Base-by-base conservation (phyloP, 53 echinoderm and acorn worm genomes). In the Astropecten irregularis region DNA sequence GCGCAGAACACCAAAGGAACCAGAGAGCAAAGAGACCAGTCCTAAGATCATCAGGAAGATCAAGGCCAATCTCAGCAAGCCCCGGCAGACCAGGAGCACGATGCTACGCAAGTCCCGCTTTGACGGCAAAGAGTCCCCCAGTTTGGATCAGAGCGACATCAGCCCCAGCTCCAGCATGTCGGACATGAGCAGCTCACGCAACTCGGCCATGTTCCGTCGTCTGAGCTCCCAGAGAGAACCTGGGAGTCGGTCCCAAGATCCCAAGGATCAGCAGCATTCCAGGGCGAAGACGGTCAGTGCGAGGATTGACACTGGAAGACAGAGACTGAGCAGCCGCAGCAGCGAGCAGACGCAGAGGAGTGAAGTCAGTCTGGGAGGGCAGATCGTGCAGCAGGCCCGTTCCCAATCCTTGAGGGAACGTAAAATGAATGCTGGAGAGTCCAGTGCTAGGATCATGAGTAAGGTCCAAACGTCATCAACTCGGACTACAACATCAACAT, bases 111-210 rank as follows among this genome's bases (percentile, higher is more conserved):
- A 95, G 61, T 94, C 83, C 28, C 82, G 99, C 9, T 99, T 99
- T 61, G 88, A 82, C 52, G 94, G 91, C 26, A 84, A 91, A 34
- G 91, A 94, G 35, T 83, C 91, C 46, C 77, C 83, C 13, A 82
- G 88, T 30, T 40, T 39, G 9, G 93, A 96, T 51, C 90, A 91
- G 19, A 85, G 87, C 19, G 93, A 93, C 54, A 63, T 96, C n/a
- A 96, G 96, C 69, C 96, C 96, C n/a, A 91, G 89, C 31, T 96
- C 96, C 21, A 96, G 96, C 59, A 89, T 96, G 53, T 96, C 96
- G 14, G 96, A 96, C 85, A 77, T 96, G 61, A 91, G 96, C 68
- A 90, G 89, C 81, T 89, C 92, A 52, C 69, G 71, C 16, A 72
- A 86, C 39, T 67, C 87, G 7, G 60, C 79, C 29, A 62, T 61